These are phyloP conservation scores for Cyprinodon variegatus DNA, from an alignment of 2,113 vertebrate genomes.

Conservation along the genomic window DNA sequence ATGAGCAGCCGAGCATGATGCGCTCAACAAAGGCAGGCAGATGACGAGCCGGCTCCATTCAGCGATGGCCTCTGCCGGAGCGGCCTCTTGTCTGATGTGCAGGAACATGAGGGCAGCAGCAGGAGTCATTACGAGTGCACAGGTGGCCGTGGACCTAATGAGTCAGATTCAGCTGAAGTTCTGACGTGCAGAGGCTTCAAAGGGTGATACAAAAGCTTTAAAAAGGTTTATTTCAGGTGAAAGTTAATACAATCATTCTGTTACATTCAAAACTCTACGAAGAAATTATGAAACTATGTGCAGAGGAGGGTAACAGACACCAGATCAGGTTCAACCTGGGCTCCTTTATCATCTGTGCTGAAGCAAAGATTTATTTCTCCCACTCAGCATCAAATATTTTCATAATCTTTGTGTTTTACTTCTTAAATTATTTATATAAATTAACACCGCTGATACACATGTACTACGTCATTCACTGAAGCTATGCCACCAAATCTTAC, in stretches of 20 bases:
- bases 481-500: not conserved
- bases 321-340: too few species aligned
- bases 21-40: slow-evolving; percentile 73
- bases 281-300: too few species aligned
- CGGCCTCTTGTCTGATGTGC: slow-evolving; percentile 31
- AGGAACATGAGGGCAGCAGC: slow-evolving; percentile 40
- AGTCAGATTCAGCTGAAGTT: slow-evolving; percentile 43
- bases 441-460: too few species aligned
- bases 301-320: too few species aligned
- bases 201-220: not conserved
- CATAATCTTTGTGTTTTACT: too few species aligned
- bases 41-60: slow-evolving; percentile 67
- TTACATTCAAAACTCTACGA: not conserved
- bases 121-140: slow-evolving; percentile 63
- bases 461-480: not conserved
- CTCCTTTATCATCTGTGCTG: too few species aligned
- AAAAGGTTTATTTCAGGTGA: not conserved
- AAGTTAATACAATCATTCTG: not conserved
- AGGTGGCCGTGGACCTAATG: slow-evolving; percentile 69
- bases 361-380: too few species aligned
- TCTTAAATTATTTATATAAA: too few species aligned
- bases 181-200: slow-evolving; percentile 30
- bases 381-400: too few species aligned
- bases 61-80: slow-evolving; percentile 60
- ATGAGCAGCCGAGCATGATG: slow-evolving; percentile 85